phyloP scores from a whole-genome alignment of 2,113 vertebrate species.

The Amphiprion ocellaris region DNA sequence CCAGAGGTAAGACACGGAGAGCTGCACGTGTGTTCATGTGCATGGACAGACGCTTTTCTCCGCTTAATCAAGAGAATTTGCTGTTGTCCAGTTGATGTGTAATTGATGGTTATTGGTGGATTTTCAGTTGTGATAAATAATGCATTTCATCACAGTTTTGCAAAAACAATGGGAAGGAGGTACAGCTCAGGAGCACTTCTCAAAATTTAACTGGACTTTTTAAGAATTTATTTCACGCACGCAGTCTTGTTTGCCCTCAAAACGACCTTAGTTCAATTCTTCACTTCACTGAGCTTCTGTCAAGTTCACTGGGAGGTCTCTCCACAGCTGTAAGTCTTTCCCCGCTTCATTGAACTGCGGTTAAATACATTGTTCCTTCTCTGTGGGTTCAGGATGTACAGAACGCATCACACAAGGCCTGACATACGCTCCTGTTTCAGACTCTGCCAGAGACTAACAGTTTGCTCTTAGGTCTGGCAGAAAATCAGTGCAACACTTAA shows the following conservation, averaged over 20 bases:
- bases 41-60: conserved; percentile 29
- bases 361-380: conserved; percentile 47
- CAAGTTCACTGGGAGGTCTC: conserved; percentile 8
- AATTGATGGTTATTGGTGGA: background rate
- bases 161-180: background rate
- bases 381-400: background rate
- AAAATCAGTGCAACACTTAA: background rate
- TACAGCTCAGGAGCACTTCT: background rate
- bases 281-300: background rate
- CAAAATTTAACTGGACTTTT: background rate
- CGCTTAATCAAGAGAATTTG: background rate
- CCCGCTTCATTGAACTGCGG: conserved; percentile 38
- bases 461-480: background rate
- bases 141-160: conserved; percentile 55
- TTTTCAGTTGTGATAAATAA: conserved; percentile 19
- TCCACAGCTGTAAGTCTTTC: background rate
- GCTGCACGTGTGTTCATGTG: conserved; percentile 26
- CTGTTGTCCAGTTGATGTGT: conserved; percentile 15
- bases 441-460: background rate
- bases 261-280: background rate
- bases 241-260: background rate
- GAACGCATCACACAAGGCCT: background rate
- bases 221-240: background rate
- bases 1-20: conserved; percentile 89
- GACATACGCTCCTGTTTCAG: background rate